Base-by-base conservation (phyloP, 1,140 invertebrate genomes). In the Drosophila lacteicornis region DNA sequence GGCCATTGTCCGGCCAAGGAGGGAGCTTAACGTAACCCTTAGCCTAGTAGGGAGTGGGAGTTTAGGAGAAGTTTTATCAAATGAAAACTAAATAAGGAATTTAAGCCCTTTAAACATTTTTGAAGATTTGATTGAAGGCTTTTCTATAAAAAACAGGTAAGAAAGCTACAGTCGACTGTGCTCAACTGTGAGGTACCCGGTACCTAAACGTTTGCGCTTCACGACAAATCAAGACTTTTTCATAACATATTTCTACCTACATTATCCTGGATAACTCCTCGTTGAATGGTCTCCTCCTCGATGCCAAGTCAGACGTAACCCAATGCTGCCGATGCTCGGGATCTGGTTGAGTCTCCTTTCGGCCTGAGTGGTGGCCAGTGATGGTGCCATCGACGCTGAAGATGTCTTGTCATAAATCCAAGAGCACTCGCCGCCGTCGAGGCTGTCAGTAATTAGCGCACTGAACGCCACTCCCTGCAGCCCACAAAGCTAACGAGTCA, bases 361-460 rank as follows among this genome's bases (percentile, higher is more conserved):
- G 42, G 43, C 19, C 27, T 33, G 17, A 63, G 68, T 75, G 69
- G 60, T 85, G 80, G 59, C 69, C 75, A 69, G 58, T 61, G 50
- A 19, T 30, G 51, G 45, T 50, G 65, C 65, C 58, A 74, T 56
- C 40, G 63, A 75, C 55, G 74, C 71, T 79, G 80, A 79, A 63
- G 75, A 79, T 69, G 80, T 60, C 75, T 83, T 83, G 80, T 88
- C 83, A 86, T 86, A 86, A 86, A 86, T 88, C 83, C 84, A 71
- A 82, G 80, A 82, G 80, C 66, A 60, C 71, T 71, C 66, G 50
- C 79, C 57, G 57, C 63, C 60, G 49, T 61, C 60, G 82, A 79
- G 63, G 65, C 78, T 86, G 78, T 80, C 82, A 80, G 82, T 84
- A 84, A 84, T 84, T 86, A 86, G 82, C 82, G 80, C 82, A 69